phyloP scores from a whole-genome alignment of 2,113 vertebrate genomes.

The Myotis yumanensis region DNA sequence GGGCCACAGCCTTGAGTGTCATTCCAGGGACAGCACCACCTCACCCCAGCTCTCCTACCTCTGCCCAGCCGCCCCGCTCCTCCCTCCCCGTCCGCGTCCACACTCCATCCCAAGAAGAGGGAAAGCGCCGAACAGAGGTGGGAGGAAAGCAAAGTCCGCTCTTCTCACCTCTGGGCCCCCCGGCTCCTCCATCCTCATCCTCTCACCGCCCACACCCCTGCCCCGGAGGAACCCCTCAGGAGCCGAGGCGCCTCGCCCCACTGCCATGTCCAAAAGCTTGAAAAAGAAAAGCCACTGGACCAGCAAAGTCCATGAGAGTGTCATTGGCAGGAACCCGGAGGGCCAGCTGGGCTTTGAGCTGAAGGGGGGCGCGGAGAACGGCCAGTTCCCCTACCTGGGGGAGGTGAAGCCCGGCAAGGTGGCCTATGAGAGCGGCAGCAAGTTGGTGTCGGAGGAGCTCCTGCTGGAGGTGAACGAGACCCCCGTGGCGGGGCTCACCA shows the following conservation, averaged over 20 bases:
- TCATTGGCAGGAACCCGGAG: conserved; percentile 89
- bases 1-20: conserved; percentile 77
- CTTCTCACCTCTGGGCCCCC: conserved; percentile 21
- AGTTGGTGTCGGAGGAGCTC: conserved; percentile 91
- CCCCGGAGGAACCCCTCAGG: conserved; percentile 45
- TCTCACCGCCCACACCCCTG: conserved; percentile 39
- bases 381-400: conserved; percentile 94
- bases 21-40: conserved; percentile 74
- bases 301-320: conserved; percentile 95
- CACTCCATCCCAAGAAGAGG: conserved; percentile 73
- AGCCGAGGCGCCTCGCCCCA: conserved; percentile 79
- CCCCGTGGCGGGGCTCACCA: conserved; percentile 96
- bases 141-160: conserved; percentile 73
- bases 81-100: conserved; percentile 57
- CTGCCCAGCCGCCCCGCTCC: conserved; percentile 63
- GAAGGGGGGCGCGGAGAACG: conserved; percentile 95
- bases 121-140: conserved; percentile 48
- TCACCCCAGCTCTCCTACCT: conserved; percentile 67
- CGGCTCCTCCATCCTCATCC: conserved; percentile 55
- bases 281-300: conserved; percentile 99
- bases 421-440: conserved; percentile 89
- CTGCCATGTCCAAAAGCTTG: conserved; percentile 96
- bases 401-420: conserved; percentile 90
- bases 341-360: conserved; percentile 93
- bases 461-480: conserved; percentile 98